Percentiles rank a stretch among this genome's conserved stretches.
phyloP scores from a whole-genome alignment of 1,140 invertebrate species.

The Drosophila kepulauana region DNA sequence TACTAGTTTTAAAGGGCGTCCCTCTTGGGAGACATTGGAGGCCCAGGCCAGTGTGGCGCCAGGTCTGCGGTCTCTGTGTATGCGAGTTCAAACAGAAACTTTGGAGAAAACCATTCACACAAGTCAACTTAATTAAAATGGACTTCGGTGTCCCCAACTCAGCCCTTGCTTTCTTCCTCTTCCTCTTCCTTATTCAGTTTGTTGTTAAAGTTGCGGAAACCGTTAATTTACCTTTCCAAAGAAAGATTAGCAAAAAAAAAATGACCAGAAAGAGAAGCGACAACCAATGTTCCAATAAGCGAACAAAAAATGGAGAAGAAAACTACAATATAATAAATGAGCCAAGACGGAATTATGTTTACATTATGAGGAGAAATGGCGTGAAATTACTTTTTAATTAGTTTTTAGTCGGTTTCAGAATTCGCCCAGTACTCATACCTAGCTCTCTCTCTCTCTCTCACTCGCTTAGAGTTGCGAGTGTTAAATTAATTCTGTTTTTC shows the following conservation, averaged over 20 bases:
- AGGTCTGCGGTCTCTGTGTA: not conserved
- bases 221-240: conserved; percentile 38
- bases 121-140: conserved; percentile 64
- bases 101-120: conserved; percentile 41
- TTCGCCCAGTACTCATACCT: conserved; percentile 11
- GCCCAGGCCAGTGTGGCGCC: not conserved
- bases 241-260: conserved; percentile 21
- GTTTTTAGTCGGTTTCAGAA: conserved; percentile 49
- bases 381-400: conserved; percentile 72
- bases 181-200: conserved; percentile 17
- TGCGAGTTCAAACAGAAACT: conserved; percentile 53
- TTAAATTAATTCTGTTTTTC: conserved; percentile 39
- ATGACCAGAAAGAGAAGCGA: conserved; percentile 12
- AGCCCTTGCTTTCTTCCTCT: conserved; percentile 25
- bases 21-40: not conserved
- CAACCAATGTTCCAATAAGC: conserved; percentile 1
- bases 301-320: not conserved
- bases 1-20: conserved; percentile 6
- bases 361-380: conserved; percentile 44
- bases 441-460: no score
- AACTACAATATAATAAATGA: conserved; percentile 21
- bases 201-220: conserved; percentile 43
- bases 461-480: conserved; percentile 1
- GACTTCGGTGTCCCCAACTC: conserved; percentile 22
- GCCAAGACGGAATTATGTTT: conserved; percentile 6